phyloP scores from a whole-genome alignment of 2,888 invertebrate genomes.

The Eilema sororculum region DNA sequence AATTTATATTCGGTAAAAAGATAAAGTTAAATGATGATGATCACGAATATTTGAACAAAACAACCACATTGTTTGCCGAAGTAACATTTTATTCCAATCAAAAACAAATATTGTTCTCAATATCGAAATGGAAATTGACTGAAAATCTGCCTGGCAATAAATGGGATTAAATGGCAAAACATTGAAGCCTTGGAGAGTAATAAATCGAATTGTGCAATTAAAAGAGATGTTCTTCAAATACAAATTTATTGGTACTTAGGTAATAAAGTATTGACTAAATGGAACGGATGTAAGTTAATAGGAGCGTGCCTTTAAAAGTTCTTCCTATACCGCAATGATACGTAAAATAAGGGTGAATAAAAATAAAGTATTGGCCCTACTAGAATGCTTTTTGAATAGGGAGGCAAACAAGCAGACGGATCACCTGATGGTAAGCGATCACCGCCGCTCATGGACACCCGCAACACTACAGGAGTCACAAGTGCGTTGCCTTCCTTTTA shows the following conservation, averaged over 20 bases:
- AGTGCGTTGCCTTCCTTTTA: too few species aligned
- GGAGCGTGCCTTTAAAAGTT: background rate
- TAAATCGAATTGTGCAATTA: conserved; percentile 29
- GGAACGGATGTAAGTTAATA: background rate
- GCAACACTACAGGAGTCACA: too few species aligned
- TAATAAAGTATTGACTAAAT: background rate
- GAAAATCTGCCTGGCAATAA: conserved; percentile 4
- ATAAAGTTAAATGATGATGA: background rate
- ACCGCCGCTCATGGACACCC: too few species aligned
- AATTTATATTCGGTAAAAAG: background rate
- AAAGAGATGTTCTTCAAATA: conserved; percentile 16
- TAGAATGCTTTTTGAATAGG: too few species aligned
- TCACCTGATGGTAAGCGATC: too few species aligned
- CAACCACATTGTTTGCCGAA: background rate
- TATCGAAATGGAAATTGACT: conserved; percentile 1
- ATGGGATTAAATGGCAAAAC: conserved; percentile 27
- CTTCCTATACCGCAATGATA: background rate
- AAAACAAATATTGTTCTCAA: background rate
- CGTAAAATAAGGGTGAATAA: too few species aligned
- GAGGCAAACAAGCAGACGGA: too few species aligned
- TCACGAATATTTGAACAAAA: background rate
- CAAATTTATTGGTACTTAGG: background rate
- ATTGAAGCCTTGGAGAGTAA: too few species aligned
- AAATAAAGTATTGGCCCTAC: too few species aligned
- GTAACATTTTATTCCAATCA: background rate